Evolutionary conservation across 1,140 invertebrate species (phyloP), one percentile per base, ranked within the genome.

Genomic region (Phymorhynchus buccinoides): DNA sequence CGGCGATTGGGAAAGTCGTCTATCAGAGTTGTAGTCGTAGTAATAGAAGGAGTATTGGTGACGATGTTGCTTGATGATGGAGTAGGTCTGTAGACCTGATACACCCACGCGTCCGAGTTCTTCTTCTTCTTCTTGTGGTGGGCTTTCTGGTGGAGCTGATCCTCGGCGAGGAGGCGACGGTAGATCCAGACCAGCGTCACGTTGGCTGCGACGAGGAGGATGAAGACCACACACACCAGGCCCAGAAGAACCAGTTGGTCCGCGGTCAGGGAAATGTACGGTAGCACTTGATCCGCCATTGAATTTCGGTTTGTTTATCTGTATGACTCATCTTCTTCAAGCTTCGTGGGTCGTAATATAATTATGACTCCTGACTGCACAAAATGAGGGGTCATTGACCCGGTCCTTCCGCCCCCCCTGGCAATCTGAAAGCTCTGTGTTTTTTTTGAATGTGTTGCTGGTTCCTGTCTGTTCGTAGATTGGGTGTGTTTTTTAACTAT

Each of bases 31-130:
- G 39, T 32, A 6, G 42, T n/a, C 32, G 48, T 42, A 16, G 39
- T 44, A 14, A 27, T 27, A 42, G 37, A 68, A 16, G 81, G 81
- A 83, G 37, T 62, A 83, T 22, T 41, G 66, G 39, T 66, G 81
- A n/a, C 81, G 32, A 32, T 35, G 27, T 4, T 3, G 77, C 18
- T 22, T 30, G 80, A 1, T 18, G 30, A 66, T 30, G 32, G 44
- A 22, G 35, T 30, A 22, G 62, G 37, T 1, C 81, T 22, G 81
- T 73, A 27, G 37, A 83, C 81, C 32, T 83, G 81, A 66, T 83
- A 83, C 62, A 83, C 81, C 81, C 81, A 83, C 62, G 73, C 81
- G 81, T 83, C 81, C 9, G 81, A 83, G 62, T 71, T 83, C 41
- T 83, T 83, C 39, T 83, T 83, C 4, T n/a, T n/a, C n/a, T n/a